phyloP scores from a whole-genome alignment of 1,140 invertebrate genomes.

The Stegodyphus mimosarum region DNA sequence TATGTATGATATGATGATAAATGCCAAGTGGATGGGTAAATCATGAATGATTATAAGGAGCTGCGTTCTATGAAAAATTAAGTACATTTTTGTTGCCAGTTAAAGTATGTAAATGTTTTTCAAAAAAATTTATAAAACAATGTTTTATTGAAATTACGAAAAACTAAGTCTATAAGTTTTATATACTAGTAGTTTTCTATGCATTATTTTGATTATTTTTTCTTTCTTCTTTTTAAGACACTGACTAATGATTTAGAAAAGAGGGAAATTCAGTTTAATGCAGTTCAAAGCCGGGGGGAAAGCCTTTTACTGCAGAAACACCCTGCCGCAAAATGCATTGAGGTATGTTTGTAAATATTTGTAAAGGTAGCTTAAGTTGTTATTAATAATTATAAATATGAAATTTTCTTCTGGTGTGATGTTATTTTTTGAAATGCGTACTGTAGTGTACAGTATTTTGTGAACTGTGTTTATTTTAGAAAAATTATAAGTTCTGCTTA shows the following conservation, averaged over 20 bases:
- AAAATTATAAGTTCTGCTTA: not conserved
- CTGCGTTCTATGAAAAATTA: too few relatives aligned
- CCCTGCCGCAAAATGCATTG: slow-evolving; percentile 93
- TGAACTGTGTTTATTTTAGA: not conserved
- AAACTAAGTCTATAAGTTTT: too few relatives aligned
- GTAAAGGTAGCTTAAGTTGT: not conserved
- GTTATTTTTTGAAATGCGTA: not conserved
- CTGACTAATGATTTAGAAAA: slow-evolving; percentile 95
- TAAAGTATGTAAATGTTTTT: too few relatives aligned
- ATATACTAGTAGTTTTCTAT: too few relatives aligned
- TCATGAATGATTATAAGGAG: too few relatives aligned
- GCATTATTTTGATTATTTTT: too few relatives aligned
- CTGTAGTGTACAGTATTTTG: too few relatives aligned
- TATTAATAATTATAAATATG: not conserved
- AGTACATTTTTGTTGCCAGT: too few relatives aligned
- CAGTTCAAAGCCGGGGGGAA: slow-evolving; percentile 94
- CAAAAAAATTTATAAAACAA: too few relatives aligned
- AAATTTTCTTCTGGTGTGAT: not conserved
- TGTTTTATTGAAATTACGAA: too few relatives aligned
- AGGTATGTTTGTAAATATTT: slow-evolving; percentile 69
- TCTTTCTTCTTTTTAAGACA: slow-evolving; percentile 74
- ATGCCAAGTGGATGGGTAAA: too few relatives aligned
- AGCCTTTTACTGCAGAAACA: slow-evolving; percentile 93
- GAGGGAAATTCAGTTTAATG: slow-evolving; percentile 93
- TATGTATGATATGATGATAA: too few relatives aligned